Base-by-base conservation (phyloP, 2,888 invertebrate genomes). In the Dascillus cervinus region DNA sequence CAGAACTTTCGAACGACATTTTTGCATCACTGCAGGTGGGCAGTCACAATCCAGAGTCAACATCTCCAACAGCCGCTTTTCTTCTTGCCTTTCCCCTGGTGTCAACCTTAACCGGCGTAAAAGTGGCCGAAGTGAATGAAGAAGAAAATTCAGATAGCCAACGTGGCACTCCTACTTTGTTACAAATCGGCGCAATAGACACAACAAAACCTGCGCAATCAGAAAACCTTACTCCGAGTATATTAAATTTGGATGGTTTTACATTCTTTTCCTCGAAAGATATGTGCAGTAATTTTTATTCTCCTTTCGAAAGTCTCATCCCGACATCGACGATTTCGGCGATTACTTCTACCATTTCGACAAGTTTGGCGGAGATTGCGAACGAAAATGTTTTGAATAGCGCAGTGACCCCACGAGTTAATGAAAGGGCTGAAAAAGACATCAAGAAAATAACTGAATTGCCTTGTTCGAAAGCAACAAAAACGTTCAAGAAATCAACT, bases 61-160 rank as follows among this genome's bases (percentile, higher is more conserved):
- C 76, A 28, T 83, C 83, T 2, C 83, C 84, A 3, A 83, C 83
- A 2, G 84, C 83, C 8, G 84, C 84, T 2, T 83, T 83, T 55
- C 64, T 84, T 6, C 72, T 81, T 66, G 79, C 82, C 2, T 84
- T 83, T 52, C 84, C 84, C 1, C 60, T 83, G 26, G 84, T 84
- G 0, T 81, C 75, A 1, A 71, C 73, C 3, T 52, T 72, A 4
- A 71, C 71, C 41, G 72, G 70, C 4, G 69, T 71, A 25, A 69
- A 67, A 55, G 64, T 64, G 9, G 66, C 69, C 1, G 72, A 71
- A 48, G 71, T 70, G 1, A 56, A 69, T 4, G 71, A 71, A 27
- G 73, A 72, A 32, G 73, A 73, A 39, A 69, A 61, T 35, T 52
- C 56, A 3, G 67, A 67, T 34, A 66, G 66, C 43, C 62, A 65